Evolutionary conservation across 2,797 vertebrate species (phyloP), one percentile per base, ranked within the genome.

Genomic region (Paguma larvata): DNA sequence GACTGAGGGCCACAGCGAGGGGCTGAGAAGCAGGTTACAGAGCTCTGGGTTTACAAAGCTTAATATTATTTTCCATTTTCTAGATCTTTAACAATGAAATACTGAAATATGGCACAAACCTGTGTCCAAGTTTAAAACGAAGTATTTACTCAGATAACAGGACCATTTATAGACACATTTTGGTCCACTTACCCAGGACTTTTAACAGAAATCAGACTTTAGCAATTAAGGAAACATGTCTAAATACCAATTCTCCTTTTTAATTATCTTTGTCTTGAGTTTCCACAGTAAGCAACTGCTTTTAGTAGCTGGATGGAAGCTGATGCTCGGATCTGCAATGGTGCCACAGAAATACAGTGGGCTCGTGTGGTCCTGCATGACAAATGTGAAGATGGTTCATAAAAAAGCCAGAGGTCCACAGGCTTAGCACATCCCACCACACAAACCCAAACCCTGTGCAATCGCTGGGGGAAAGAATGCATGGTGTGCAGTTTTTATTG

Each of bases 1-100:
- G 41, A 51, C 15, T 34, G 19, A 67, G 11, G 56, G 23, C 10
- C 85, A 27, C 38, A 44, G 59, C 2, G 8, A 0, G 13, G 72
- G 2, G 1, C 59, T 12, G 41, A 34, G 13, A 0, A 21, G 16
- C 30, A 10, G 2, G 41, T 7, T 38, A 13, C 16, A 6, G 23
- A 41, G 38, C 16, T 56, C 15, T 5, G 1, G n/a, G 62, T 87
- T 73, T 51, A n/a, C 19, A 67, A 77, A 85, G 25, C 38, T 13
- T 3, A 65, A 30, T 19, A 38, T 46, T n/a, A 41, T 34, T 75
- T 87, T 48, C 53, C 51, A 9, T 30, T 38, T 70, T 51, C 62
- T 0, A 30, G 23, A 51, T 79, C n/a, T 32, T 85, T 27, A 83
- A 67, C 25, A 75, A 67, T 10, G 34, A 75, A 46, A 30, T 63